These are phyloP conservation scores for Chelon auratus DNA, from an alignment of 2,797 vertebrate genomes.

Conservation along the genomic window DNA sequence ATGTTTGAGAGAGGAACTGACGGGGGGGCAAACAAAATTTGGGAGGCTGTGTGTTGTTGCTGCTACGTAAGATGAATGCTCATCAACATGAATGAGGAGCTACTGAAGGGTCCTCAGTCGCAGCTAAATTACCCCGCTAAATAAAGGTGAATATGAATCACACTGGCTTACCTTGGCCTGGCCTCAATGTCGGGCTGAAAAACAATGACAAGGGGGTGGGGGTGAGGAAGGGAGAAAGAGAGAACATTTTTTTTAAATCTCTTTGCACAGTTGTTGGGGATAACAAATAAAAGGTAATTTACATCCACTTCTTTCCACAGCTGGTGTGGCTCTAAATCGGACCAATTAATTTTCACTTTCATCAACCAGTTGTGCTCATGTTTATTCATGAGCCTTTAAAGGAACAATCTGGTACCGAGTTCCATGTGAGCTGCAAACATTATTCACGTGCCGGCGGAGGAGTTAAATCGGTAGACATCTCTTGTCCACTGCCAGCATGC, in stretches of 20 bases:
- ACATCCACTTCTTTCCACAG: slow-evolving; percentile 51
- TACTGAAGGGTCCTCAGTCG: slow-evolving; percentile 41
- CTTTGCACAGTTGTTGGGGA: slow-evolving; percentile 51
- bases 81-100: slow-evolving; percentile 26
- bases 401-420: slow-evolving; percentile 42
- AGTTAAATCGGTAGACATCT: slow-evolving; percentile 29
- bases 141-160: slow-evolving; percentile 64
- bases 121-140: slow-evolving; percentile 35
- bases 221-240: slow-evolving; percentile 16
- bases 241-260: slow-evolving; percentile 41
- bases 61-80: slow-evolving; percentile 26
- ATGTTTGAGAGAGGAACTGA: slow-evolving; percentile 37
- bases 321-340: slow-evolving; percentile 65
- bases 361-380: slow-evolving; percentile 61
- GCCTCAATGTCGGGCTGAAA: slow-evolving; percentile 81
- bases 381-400: slow-evolving; percentile 65
- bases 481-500: slow-evolving; percentile 7
- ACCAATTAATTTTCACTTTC: slow-evolving; percentile 70
- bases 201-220: slow-evolving; percentile 45
- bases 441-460: slow-evolving; percentile 7
- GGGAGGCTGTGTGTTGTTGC: slow-evolving; percentile 1
- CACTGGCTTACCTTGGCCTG: slow-evolving; percentile 82
- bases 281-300: slow-evolving; percentile 58
- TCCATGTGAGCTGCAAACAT: slow-evolving; percentile 24
- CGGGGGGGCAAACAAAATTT: neutral